These are phyloP conservation scores for Eutrigla gurnardus DNA, from an alignment of 2,797 vertebrate genomes.

Conservation along the genomic window DNA sequence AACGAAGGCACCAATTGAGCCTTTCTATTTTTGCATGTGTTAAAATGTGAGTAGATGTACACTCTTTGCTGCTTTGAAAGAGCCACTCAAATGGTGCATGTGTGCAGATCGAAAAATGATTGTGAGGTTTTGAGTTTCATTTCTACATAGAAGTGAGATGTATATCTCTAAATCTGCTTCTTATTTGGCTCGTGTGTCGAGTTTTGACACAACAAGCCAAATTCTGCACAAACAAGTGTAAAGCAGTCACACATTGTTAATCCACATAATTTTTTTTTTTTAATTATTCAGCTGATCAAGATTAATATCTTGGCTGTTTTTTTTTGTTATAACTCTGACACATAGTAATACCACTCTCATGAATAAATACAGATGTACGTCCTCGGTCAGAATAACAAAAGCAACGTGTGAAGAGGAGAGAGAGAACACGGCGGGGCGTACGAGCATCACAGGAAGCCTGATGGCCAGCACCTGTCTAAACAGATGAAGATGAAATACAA, in stretches of 20 bases:
- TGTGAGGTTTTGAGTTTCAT: too few species aligned
- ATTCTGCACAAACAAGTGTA: too few species aligned
- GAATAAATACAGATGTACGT: background rate
- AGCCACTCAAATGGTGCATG: too few species aligned
- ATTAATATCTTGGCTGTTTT: background rate
- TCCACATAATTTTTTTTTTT: background rate
- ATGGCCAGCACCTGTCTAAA: slow-evolving; percentile 59
- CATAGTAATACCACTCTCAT: background rate
- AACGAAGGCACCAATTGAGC: too few species aligned
- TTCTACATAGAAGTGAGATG: too few species aligned
- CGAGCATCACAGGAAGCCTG: slow-evolving; percentile 21
- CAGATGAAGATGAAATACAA: slow-evolving; percentile 46
- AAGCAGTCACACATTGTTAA: background rate
- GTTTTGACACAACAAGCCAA: too few species aligned
- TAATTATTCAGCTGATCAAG: background rate
- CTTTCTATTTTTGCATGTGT: too few species aligned
- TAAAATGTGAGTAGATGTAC: too few species aligned
- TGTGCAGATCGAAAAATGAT: too few species aligned
- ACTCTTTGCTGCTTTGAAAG: too few species aligned
- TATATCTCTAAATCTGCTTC: too few species aligned
- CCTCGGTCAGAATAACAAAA: slow-evolving; percentile 37
- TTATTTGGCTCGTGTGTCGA: too few species aligned
- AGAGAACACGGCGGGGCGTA: slow-evolving; percentile 3
- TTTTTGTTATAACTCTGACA: background rate
- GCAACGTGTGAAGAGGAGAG: background rate